Percentiles rank a stretch among this genome's conserved stretches.
phyloP scores from a whole-genome alignment of 2,888 invertebrate genomes.

The Eulithis testata region DNA sequence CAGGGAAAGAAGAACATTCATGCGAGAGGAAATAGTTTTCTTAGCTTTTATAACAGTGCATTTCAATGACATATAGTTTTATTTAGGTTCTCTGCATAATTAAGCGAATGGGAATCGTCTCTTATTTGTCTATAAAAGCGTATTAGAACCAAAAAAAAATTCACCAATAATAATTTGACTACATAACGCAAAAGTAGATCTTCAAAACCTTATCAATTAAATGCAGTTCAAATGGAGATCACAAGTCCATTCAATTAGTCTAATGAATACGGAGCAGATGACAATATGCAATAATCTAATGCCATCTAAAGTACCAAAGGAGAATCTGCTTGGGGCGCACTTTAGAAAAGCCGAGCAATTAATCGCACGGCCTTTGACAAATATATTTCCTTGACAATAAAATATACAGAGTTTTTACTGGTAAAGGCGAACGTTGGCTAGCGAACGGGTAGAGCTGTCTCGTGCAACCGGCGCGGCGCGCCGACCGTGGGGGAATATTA shows the following conservation, averaged over 20 bases:
- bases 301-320: slow-evolving; percentile 40
- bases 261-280: slow-evolving; percentile 32
- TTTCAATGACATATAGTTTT: slow-evolving; percentile 3
- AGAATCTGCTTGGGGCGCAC: slow-evolving; percentile 56
- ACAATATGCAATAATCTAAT: slow-evolving; percentile 31
- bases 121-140: too few species aligned
- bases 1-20: slow-evolving; percentile 62
- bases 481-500: slow-evolving; percentile 78
- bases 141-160: background rate
- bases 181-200: too few species aligned
- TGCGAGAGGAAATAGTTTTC: slow-evolving; percentile 25
- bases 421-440: slow-evolving; percentile 60
- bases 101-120: too few species aligned
- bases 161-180: background rate
- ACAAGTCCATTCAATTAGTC: slow-evolving; percentile 29
- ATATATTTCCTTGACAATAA: slow-evolving; percentile 81
- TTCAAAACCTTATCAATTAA: background rate
- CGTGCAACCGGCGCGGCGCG: slow-evolving; percentile 73
- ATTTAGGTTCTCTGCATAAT: too few species aligned
- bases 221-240: slow-evolving; percentile 9
- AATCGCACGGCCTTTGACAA: slow-evolving; percentile 77
- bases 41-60: slow-evolving; percentile 24
- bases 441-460: slow-evolving; percentile 77
- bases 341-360: slow-evolving; percentile 70
- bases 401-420: slow-evolving; percentile 78